phyloP scores from a whole-genome alignment of 2,888 invertebrate genomes.

The Erynnis tages region DNA sequence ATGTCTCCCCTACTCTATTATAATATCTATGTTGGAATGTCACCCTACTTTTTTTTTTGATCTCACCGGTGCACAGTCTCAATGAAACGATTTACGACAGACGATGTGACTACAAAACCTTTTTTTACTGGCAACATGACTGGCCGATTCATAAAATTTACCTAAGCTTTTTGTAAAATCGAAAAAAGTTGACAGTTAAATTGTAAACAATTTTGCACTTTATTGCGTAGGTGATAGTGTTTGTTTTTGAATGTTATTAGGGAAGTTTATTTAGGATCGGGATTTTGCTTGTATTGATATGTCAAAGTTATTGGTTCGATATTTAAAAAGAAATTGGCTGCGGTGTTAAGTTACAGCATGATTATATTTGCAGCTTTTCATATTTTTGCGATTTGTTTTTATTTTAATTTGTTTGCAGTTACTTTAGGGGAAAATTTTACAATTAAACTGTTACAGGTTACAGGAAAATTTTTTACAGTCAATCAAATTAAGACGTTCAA shows the following conservation, averaged over 20 bases:
- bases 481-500: too few relatives aligned
- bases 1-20: too few relatives aligned
- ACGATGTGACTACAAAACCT: constrained; percentile 71
- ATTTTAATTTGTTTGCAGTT: too few relatives aligned
- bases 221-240: neutral
- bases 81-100: constrained; percentile 75
- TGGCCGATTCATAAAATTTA: constrained; percentile 62
- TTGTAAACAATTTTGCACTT: constrained; percentile 13
- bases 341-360: neutral
- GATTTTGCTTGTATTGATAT: constrained; percentile 37
- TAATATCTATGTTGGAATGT: too few relatives aligned
- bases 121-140: constrained; percentile 51
- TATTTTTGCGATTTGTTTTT: too few relatives aligned
- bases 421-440: too few relatives aligned
- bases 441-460: too few relatives aligned
- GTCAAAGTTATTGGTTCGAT: constrained; percentile 33
- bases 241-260: constrained; percentile 1
- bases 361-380: too few relatives aligned
- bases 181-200: constrained; percentile 10
- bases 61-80: constrained; percentile 47
- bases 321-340: constrained; percentile 7
- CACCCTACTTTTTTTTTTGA: constrained; percentile 56
- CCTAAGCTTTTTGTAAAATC: constrained; percentile 26
- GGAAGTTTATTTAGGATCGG: constrained; percentile 36
- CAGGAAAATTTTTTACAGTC: too few relatives aligned